These are phyloP conservation scores for Ctenodactylus gundi DNA, from an alignment of 2,113 vertebrate genomes.

Conservation along the genomic window DNA sequence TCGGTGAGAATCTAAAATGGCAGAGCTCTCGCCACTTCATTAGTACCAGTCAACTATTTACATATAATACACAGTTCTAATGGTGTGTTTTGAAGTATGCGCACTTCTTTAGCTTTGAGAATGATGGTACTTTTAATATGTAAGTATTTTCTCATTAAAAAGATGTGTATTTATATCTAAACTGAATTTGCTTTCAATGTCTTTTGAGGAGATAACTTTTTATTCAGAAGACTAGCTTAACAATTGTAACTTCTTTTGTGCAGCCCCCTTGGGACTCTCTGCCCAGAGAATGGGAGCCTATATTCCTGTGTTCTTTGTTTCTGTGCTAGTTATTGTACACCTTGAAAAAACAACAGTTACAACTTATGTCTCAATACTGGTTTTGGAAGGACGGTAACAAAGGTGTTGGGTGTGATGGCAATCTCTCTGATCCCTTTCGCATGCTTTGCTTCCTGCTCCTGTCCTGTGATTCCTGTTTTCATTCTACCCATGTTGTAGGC, in stretches of 20 bases:
- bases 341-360: no score
- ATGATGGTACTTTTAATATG: neutral
- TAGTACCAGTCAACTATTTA: no score
- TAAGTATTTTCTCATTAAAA: neutral
- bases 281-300: no score
- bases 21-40: no score
- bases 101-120: conserved; percentile 2
- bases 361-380: neutral
- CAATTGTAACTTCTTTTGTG: neutral
- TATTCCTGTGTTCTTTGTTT: no score
- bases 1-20: no score
- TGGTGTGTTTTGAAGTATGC: conserved; percentile 3
- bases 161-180: neutral
- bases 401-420: neutral
- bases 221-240: neutral
- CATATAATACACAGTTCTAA: neutral
- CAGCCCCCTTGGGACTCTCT: no score
- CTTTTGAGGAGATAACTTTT: neutral
- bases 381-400: neutral
- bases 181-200: neutral
- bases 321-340: no score
- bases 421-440: neutral
- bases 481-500: neutral
- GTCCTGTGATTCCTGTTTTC: neutral
- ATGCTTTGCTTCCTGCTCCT: neutral